Base-by-base conservation (phyloP, 1,140 invertebrate species). In the Lethocerus indicus region DNA sequence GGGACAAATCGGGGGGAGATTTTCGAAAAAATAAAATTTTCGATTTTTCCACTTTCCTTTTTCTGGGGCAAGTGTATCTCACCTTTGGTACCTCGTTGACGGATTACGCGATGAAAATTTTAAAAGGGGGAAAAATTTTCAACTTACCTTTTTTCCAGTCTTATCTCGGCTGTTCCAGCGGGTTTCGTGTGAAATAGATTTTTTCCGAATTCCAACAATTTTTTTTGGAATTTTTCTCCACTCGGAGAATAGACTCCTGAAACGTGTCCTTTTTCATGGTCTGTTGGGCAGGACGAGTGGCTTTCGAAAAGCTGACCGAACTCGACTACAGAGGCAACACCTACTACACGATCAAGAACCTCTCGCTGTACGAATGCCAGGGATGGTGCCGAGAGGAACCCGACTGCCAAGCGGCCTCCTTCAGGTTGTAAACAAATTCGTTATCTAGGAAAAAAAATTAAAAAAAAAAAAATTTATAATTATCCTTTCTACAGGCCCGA, bases 251-350 rank as follows among this genome's bases (percentile, higher is more conserved):
- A n/a, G n/a, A n/a, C n/a, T n/a, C n/a, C n/a, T n/a, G n/a, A n/a
- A n/a, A n/a, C n/a, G n/a, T n/a, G n/a, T n/a, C n/a, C n/a, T 7
- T 7, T 5, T 39, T 7, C 37, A 7, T 5, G n/a, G 16, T 42
- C 27, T 41, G 13, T 52, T 32, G 68, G 71, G 35, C 70, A 81
- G 82, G 74, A 53, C 76, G 83, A 57, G 83, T 83, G 59, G 87
- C 87, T 1, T 94, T 94, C 61, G 89, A 93, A 64, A 94, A 94
- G 66, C 66, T 93, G 50, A 92, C 90, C 47, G 87, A 92, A 63
- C 79, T 81, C 53, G 89, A 93, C 64, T 93, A 89, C 63, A 69
- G 81, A 39, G 89, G 88, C 23, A 88, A 80, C 26, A 88, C 85
- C 6, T 93, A 93, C 63, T 92, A 89, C 68, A 92, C 82, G 21